Base-by-base conservation (phyloP, 1,140 invertebrate genomes). In the Saxidomus purpurata region DNA sequence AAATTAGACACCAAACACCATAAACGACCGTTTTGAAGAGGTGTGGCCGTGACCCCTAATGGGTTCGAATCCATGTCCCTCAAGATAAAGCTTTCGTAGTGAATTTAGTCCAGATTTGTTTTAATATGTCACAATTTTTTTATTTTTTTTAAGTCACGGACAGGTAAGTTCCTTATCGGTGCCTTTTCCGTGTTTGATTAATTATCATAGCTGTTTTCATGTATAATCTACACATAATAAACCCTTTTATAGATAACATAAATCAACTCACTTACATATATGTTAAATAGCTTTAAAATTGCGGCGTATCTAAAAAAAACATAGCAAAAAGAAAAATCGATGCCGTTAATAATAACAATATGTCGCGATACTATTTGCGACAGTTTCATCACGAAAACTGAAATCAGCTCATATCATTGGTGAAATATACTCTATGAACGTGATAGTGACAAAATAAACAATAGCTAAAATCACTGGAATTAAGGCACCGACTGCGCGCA, bases 381-480 rank as follows among this genome's bases (percentile, higher is more conserved):
- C 25, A 1, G 22, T 71, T 71, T 4, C 67, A 22, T 38, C 67
- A 34, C 67, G 67, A n/a, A 71, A 71, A 71, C 67, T 71, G 67
- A 71, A 71, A 2, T 40, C 34, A 38, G 52, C 19, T 19, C 59
- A 63, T 28, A 6, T 8, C 19, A 15, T 15, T 71, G 17, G 22
- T 71, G 67, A 38, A 71, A 36, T 38, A 71, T 38, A n/a, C 55
- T 19, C 31, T 71, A 71, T 67, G 38, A 71, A 25, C 22, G n/a
- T 11, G 59, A 63, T 63, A 63, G n/a, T 38, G 67, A 71, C 36
- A 71, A 36, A 28, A 71, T 71, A 71, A 71, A 71, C 67, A 40
- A 71, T 71, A 71, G 22, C 67, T 38, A 38, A n/a, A 71, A 71
- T 71, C 67, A 34, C 67, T 34, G 67, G 67, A 71, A 71, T 38